phyloP scores from a whole-genome alignment of 2,888 invertebrate genomes.

The Myopa tessellatipennis region DNA sequence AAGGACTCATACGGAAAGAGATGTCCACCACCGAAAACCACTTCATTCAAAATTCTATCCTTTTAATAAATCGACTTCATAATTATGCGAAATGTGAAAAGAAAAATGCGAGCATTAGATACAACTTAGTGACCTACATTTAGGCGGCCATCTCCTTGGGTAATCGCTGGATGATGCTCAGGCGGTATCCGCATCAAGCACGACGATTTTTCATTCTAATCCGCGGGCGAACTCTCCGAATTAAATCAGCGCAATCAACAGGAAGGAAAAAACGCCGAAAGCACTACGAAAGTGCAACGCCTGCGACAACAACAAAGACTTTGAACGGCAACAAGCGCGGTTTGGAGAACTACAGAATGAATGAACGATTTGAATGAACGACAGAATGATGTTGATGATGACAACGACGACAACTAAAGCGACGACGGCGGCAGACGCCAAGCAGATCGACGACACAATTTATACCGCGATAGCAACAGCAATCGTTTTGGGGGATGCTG shows the following conservation, averaged over 20 bases:
- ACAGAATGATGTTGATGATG: neutral
- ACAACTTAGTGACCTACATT: slow-evolving; percentile 26
- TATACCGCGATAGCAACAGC: neutral
- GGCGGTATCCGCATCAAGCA: no score
- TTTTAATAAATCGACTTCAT: no score
- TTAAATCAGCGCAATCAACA: no score
- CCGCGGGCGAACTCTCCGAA: no score
- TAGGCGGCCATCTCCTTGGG: neutral
- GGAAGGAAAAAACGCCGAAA: no score
- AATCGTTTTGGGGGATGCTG: neutral
- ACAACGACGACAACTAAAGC: neutral
- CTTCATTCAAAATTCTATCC: no score
- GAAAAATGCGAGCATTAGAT: neutral
- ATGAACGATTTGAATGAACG: neutral
- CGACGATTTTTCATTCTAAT: no score
- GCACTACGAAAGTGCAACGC: no score
- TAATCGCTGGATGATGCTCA: neutral
- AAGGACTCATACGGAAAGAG: no score
- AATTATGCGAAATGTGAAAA: no score
- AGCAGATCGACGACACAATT: neutral
- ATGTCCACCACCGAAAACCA: no score
- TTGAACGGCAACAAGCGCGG: neutral
- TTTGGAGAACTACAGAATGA: no score
- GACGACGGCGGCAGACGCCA: neutral
- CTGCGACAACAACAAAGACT: neutral